Evolutionary conservation across 2,888 invertebrate species (phyloP).

Genomic region (Agonum fuliginosum): DNA sequence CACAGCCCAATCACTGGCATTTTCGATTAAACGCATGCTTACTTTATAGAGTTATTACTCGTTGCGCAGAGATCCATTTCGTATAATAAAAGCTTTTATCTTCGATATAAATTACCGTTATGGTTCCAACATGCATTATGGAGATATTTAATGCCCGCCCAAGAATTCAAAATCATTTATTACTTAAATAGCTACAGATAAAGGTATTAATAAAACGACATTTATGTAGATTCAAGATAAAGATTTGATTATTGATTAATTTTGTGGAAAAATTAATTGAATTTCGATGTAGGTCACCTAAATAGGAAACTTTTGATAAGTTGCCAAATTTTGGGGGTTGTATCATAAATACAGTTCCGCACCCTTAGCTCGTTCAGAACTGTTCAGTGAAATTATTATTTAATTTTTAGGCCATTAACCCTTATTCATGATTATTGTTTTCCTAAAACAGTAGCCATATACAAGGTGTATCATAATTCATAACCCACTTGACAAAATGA

Average conservation of each 20-base stretch:
- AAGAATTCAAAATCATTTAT: conserved; percentile 14
- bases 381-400: no score
- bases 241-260: not conserved
- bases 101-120: conserved; percentile 37
- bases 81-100: conserved; percentile 38
- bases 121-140: conserved; percentile 21
- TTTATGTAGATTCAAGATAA: conserved; percentile 3
- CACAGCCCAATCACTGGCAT: conserved; percentile 1
- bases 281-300: conserved; percentile 1
- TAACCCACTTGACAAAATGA: no score
- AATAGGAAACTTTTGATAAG: not conserved
- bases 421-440: no score
- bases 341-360: no score
- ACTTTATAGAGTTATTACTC: conserved; percentile 28
- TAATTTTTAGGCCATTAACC: no score
- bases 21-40: conserved; percentile 29
- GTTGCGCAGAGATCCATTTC: conserved; percentile 26
- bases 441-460: no score
- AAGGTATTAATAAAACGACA: conserved; percentile 33
- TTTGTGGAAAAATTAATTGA: conserved; percentile 11
- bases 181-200: not conserved
- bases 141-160: conserved; percentile 19
- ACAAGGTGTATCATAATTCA: no score
- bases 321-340: no score
- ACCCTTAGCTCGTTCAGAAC: no score